These are phyloP conservation scores for Hemaris fuciformis DNA, from an alignment of 2,888 invertebrate species.

Conservation along the genomic window DNA sequence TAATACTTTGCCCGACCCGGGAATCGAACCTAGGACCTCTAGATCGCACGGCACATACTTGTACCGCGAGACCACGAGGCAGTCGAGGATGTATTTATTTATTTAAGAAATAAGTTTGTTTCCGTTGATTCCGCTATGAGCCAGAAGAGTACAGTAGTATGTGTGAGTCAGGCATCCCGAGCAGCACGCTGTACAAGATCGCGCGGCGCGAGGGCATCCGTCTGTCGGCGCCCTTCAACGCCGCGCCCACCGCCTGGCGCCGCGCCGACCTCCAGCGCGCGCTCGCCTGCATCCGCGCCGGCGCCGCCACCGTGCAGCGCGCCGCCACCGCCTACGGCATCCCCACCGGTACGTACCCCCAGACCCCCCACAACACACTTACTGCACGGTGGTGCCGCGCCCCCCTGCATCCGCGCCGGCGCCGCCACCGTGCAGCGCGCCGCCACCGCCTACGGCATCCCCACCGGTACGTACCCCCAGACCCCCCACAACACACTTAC, in stretches of 20 bases:
- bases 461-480: conserved; percentile 90
- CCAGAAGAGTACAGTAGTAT: background rate
- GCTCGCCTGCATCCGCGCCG: conserved; percentile 89
- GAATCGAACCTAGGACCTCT: no score
- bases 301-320: conserved; percentile 91
- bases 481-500: background rate
- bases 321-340: conserved; percentile 93
- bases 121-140: background rate
- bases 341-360: conserved; percentile 91
- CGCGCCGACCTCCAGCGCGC: conserved; percentile 92
- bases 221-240: conserved; percentile 94
- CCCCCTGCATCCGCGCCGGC: conserved; percentile 90
- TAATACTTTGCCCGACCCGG: no score
- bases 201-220: conserved; percentile 94
- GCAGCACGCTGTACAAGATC: conserved; percentile 95
- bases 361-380: background rate
- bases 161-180: conserved; percentile 86
- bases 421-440: conserved; percentile 92
- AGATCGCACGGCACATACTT: no score
- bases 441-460: conserved; percentile 92
- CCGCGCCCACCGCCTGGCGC: conserved; percentile 94
- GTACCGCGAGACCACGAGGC: no score
- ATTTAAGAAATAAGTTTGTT: no score
- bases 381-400: conserved; percentile 81
- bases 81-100: no score